Percentiles rank a stretch among this genome's conserved stretches.
Conservation (phyloP, 2,888 invertebrate species). For the Saturnia pavonia region DNA sequence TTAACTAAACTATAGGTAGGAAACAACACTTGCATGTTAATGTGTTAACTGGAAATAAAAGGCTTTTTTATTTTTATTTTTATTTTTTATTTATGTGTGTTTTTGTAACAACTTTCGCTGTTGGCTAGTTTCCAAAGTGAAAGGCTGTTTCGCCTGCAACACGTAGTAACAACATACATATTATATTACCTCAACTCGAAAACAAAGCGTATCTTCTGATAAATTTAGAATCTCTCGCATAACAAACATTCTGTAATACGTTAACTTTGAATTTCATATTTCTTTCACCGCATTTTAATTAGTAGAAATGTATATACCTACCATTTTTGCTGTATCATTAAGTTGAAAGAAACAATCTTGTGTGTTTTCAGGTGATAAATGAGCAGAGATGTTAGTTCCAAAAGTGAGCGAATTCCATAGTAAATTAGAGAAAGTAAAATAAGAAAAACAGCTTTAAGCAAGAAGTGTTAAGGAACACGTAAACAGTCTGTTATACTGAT, state of each 20-base stretch:
- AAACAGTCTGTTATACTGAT: background rate
- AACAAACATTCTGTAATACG: background rate
- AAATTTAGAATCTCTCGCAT: background rate
- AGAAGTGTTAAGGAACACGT: background rate
- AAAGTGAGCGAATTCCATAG: background rate
- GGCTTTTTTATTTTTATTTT: too few relatives aligned
- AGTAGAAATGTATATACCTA: background rate
- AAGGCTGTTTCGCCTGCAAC: conserved; percentile 37
- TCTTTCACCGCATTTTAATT: background rate
- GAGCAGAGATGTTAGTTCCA: background rate
- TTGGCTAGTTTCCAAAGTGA: conserved; percentile 38
- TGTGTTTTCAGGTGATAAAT: background rate
- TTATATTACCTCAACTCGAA: conserved; percentile 26
- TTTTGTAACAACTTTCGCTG: conserved; percentile 42
- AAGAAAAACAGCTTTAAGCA: background rate
- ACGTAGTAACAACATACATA: conserved; percentile 22
- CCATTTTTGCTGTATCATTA: background rate
- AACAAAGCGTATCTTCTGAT: background rate
- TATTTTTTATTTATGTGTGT: too few relatives aligned
- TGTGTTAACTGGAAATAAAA: too few relatives aligned
- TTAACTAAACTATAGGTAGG: too few relatives aligned
- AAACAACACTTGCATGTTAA: too few relatives aligned
- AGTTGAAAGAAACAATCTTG: background rate
- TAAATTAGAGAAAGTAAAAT: background rate
- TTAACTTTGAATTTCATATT: conserved; percentile 3